Evolutionary conservation across 2,797 vertebrate genomes (phyloP).

Genomic region (Mycteria americana): DNA sequence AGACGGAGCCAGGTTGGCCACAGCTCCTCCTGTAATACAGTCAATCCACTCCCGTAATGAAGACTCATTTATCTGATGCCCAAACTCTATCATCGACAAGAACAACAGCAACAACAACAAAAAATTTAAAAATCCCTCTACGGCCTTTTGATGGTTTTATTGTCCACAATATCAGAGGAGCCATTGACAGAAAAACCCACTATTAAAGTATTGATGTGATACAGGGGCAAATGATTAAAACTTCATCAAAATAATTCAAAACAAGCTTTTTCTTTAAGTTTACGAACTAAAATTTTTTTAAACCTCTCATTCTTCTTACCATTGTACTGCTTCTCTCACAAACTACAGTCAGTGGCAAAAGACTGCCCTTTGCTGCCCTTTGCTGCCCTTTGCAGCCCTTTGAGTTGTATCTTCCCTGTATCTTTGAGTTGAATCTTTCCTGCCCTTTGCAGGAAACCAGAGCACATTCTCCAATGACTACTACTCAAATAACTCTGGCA

Average conservation of each 20-base stretch:
- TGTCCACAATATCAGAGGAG: background rate
- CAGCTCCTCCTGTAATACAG: background rate
- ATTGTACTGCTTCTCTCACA: background rate
- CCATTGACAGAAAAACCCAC: background rate
- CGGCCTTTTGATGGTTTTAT: conserved; percentile 5
- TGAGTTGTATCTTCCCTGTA: too few species aligned
- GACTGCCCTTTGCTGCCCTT: background rate
- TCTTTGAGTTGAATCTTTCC: too few species aligned
- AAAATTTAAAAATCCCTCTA: background rate
- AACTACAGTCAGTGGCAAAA: background rate
- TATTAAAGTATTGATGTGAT: background rate
- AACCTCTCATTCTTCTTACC: background rate
- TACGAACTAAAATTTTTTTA: background rate
- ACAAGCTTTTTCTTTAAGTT: background rate
- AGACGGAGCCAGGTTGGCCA: background rate
- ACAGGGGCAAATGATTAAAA: background rate
- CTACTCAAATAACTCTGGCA: background rate
- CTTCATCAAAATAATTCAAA: background rate
- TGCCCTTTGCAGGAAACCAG: background rate
- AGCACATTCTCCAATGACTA: background rate
- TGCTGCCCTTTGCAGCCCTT: too few species aligned
- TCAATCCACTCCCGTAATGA: background rate
- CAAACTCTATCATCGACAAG: background rate
- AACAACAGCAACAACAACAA: background rate
- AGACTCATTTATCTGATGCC: background rate